These are phyloP conservation scores for Drosophila pseudoananassae DNA, from an alignment of 1,140 invertebrate species.

Conservation along the genomic window DNA sequence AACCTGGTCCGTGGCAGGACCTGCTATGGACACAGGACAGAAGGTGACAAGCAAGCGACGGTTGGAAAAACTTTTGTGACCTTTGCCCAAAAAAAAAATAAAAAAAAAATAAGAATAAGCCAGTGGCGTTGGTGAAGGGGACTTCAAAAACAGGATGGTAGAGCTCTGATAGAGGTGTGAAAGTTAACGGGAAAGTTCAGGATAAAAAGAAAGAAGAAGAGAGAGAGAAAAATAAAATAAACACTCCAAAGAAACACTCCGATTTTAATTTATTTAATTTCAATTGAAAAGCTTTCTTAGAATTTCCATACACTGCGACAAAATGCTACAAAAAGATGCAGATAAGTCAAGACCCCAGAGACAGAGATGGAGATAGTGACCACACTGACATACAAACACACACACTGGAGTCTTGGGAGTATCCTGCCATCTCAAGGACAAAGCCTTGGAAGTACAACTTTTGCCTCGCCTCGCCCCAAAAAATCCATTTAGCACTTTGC, in stretches of 20 bases:
- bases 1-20: slow-evolving; percentile 13
- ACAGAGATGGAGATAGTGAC: neutral
- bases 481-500: slow-evolving; percentile 23
- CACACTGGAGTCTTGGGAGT: neutral
- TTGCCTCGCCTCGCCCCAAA: slow-evolving; percentile 8
- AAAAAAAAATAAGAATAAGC: neutral
- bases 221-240: no score
- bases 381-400: neutral
- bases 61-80: slow-evolving; percentile 60
- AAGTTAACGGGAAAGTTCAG: slow-evolving; percentile 68
- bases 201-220: neutral
- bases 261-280: slow-evolving; percentile 71
- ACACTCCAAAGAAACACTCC: slow-evolving; percentile 13
- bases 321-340: neutral
- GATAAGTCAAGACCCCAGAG: neutral
- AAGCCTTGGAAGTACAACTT: slow-evolving; percentile 37
- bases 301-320: no score
- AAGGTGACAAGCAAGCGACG: neutral
- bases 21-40: slow-evolving; percentile 16
- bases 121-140: neutral
- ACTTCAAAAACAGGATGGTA: neutral
- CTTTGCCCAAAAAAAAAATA: slow-evolving; percentile 26
- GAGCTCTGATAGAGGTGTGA: slow-evolving; percentile 45
- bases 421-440: slow-evolving; percentile 26
- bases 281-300: slow-evolving; percentile 1